These are phyloP conservation scores for Euspilapteryx auroguttella DNA, from an alignment of 2,888 invertebrate genomes.

Conservation along the genomic window DNA sequence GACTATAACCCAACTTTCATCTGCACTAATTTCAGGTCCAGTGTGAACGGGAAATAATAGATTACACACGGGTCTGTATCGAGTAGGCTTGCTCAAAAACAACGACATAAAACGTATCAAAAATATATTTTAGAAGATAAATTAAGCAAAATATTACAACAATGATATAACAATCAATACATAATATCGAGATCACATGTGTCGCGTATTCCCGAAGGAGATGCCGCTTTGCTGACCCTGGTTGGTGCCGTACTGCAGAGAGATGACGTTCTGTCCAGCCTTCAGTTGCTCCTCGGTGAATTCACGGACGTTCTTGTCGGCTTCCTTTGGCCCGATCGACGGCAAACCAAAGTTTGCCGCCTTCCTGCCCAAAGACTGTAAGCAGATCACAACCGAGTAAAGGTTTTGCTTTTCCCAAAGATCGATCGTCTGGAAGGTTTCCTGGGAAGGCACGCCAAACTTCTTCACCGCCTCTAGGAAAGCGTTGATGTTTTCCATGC, in stretches of 20 bases:
- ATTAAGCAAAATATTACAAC: no score
- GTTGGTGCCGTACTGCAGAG: conserved; percentile 95
- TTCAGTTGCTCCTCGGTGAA: conserved; percentile 93
- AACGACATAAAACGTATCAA: no score
- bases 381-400: conserved; percentile 93
- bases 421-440: conserved; percentile 98
- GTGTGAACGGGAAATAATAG: no score
- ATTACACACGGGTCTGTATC: no score
- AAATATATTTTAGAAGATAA: no score
- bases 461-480: conserved; percentile 83
- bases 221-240: conserved; percentile 96
- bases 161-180: no score
- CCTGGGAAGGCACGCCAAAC: conserved; percentile 90
- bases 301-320: conserved; percentile 89
- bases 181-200: no score
- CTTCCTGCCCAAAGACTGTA: conserved; percentile 94
- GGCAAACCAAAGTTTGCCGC: conserved; percentile 83
- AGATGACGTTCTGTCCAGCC: conserved; percentile 91
- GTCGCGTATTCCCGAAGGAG: conserved; percentile 93
- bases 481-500: conserved; percentile 98
- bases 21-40: no score
- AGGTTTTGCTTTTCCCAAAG: conserved; percentile 96
- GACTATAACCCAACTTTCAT: no score
- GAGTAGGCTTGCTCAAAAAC: no score
- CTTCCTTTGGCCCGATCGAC: conserved; percentile 93